Percentiles rank a stretch among this genome's conserved stretches.
Evolutionary conservation across 2,888 invertebrate species (phyloP).

Genomic region (Antheraea assamensis): DNA sequence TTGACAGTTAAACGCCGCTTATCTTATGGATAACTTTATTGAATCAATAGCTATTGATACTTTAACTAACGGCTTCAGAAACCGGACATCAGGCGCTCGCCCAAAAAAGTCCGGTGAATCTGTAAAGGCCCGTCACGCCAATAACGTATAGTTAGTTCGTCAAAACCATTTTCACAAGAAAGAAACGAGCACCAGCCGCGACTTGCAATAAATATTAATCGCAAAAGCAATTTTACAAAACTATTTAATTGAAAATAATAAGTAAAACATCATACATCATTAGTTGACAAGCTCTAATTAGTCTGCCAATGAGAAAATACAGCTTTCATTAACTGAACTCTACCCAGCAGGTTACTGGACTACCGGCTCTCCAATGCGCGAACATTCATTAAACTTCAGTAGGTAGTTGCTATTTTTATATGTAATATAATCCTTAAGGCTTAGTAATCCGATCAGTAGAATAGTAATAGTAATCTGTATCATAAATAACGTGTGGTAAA

Average conservation of each 20-base stretch:
- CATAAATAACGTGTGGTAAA: too few species aligned
- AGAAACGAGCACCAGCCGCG: too few species aligned
- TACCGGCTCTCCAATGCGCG: slow-evolving; percentile 26
- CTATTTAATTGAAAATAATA: slow-evolving; percentile 18
- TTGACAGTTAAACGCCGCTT: too few species aligned
- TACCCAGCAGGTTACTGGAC: slow-evolving; percentile 19
- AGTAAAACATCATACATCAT: slow-evolving; percentile 12
- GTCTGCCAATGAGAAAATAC: slow-evolving; percentile 46
- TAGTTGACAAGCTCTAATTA: slow-evolving; percentile 43
- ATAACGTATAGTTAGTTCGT: too few species aligned
- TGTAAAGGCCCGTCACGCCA: too few species aligned
- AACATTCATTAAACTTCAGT: slow-evolving; percentile 14
- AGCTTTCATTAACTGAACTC: slow-evolving; percentile 37
- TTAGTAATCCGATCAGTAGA: neutral
- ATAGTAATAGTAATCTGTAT: neutral
- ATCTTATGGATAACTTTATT: too few species aligned
- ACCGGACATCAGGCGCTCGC: too few species aligned
- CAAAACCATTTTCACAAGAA: too few species aligned
- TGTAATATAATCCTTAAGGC: neutral
- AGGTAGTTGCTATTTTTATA: neutral
- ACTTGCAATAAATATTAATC: neutral
- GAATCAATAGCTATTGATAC: too few species aligned
- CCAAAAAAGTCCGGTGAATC: too few species aligned
- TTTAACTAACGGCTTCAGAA: too few species aligned
- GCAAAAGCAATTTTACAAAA: neutral